These are phyloP conservation scores for Zonitis immaculata DNA, from an alignment of 2,888 invertebrate species.

Conservation along the genomic window DNA sequence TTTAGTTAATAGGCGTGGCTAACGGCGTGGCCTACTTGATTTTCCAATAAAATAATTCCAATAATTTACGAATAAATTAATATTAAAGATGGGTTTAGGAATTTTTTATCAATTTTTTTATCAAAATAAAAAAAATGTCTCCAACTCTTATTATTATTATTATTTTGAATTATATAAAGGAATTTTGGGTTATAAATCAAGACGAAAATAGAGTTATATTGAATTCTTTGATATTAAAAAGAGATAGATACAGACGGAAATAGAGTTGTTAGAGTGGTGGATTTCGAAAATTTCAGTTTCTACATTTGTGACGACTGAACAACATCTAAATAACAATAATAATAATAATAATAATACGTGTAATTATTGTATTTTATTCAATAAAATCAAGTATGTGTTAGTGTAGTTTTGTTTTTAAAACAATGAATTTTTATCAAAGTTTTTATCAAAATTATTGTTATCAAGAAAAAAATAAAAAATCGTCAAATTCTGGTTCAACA, in stretches of 20 bases:
- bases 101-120: too few species aligned
- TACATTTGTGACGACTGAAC: conserved; percentile 6
- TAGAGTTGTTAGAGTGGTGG: conserved; percentile 10
- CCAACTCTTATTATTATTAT: background rate
- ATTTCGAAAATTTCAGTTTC: conserved; percentile 18
- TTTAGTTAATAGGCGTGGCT: conserved; percentile 14
- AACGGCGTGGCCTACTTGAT: conserved; percentile 4
- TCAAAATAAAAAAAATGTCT: too few species aligned
- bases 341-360: too few species aligned
- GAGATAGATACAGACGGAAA: conserved; percentile 13
- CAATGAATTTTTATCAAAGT: conserved; percentile 22
- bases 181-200: background rate
- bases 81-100: too few species aligned
- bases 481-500: background rate
- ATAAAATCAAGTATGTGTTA: too few species aligned
- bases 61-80: too few species aligned
- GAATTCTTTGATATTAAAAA: background rate
- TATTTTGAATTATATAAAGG: background rate
- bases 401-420: too few species aligned
- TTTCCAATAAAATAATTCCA: too few species aligned
- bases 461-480: conserved; percentile 1
- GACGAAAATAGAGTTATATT: background rate
- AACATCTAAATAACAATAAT: too few species aligned
- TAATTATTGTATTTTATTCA: too few species aligned
- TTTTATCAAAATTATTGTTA: conserved; percentile 14